Evolutionary conservation across 2,888 invertebrate species (phyloP).

Genomic region (Catocala fraxini): DNA sequence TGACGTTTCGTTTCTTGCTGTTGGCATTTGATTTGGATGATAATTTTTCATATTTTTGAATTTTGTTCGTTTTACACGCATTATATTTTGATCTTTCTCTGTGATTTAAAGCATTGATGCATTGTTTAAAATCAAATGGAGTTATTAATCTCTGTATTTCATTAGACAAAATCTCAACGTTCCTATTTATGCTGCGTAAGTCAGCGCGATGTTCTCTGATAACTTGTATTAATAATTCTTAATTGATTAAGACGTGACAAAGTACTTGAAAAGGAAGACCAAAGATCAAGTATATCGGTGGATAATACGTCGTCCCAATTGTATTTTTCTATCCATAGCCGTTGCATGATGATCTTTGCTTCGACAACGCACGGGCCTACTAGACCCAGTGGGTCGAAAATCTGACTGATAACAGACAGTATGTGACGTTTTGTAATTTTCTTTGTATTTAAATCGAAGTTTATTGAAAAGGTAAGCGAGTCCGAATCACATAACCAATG

Average conservation of each 20-base stretch:
- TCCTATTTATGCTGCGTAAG: no score
- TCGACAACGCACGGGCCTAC: slow-evolving; percentile 37
- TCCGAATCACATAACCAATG: slow-evolving; percentile 41
- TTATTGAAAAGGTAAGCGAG: slow-evolving; percentile 35
- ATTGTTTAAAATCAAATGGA: no score
- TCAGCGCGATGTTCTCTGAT: no score
- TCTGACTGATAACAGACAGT: slow-evolving; percentile 32
- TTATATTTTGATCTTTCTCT: no score
- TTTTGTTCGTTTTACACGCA: no score
- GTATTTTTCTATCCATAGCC: slow-evolving; percentile 36
- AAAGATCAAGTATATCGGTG: slow-evolving; percentile 6
- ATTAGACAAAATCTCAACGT: no score
- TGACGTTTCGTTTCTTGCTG: no score
- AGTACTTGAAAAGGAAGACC: slow-evolving; percentile 7
- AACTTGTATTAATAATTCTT: no score
- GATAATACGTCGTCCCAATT: slow-evolving; percentile 43
- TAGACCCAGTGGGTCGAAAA: slow-evolving; percentile 43
- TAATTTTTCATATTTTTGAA: no score
- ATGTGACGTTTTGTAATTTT: slow-evolving; percentile 47
- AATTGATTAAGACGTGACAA: slow-evolving; percentile 19
- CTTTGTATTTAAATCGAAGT: background rate
- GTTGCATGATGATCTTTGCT: slow-evolving; percentile 42
- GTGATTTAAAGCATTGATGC: no score
- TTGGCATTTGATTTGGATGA: no score
- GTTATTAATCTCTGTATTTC: no score